Base-by-base conservation (phyloP, 2,888 invertebrate genomes). In the Mythimna albipuncta region DNA sequence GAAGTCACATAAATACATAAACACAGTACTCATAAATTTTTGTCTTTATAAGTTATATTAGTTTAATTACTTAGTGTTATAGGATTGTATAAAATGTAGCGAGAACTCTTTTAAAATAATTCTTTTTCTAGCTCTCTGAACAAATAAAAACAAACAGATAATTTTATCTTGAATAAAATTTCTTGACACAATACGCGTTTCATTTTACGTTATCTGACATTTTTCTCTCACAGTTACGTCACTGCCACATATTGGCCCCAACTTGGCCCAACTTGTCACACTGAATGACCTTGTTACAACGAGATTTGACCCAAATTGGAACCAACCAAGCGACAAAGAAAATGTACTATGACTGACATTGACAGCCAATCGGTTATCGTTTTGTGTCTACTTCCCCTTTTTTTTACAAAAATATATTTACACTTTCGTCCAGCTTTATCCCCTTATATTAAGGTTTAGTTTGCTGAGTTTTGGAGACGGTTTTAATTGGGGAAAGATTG, bases 331-430 rank as follows among this genome's bases (percentile, higher is more conserved):
- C 82, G 75, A 75, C 79, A 77, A 82, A 84, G 77, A 80, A 86
- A 79, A 79, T 83, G 75, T 75, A 77, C 81, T 74, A 79, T 86
- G 82, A 84, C 82, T 88, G 87, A 85, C 88, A 85, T 83, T 85
- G 88, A 87, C 87, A 87, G 82, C 83, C 86, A 84, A 89, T 89
- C 88, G 82, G 87, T 89, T 88, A 88, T 84, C 74, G 72, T 78
- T 85, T 80, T 78, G 76, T 76, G 76, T 81, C 75, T 83, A 77
- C 64, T 75, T 77, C 62, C 61, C 76, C 35, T 69, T 75, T 72
- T 72, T 61, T 47, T 21, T 35, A 75, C 81, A 73, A 84, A 79
- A 52, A 66, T 59, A 69, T 32, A 21, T 71, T 65, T 81, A 44
- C 75, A 55, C 11, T 38, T 64, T 54, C 26, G 0, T 16, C 52